Conservation (phyloP, 2,797 vertebrate genomes). For the Orestias chungarensis region DNA sequence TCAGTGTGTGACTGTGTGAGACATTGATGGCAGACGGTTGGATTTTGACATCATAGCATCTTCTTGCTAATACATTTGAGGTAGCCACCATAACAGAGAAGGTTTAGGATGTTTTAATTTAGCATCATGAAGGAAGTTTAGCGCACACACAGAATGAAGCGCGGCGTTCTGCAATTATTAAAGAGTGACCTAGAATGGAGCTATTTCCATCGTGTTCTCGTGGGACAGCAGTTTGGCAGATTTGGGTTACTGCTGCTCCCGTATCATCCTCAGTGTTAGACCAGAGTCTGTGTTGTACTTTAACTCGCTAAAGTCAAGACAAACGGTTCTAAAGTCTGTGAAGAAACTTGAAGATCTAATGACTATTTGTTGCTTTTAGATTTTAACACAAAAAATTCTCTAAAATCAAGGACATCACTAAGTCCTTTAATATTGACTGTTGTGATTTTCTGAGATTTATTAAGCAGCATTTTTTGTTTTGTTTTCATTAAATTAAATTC, state of each 20-base stretch:
- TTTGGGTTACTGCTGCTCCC: constrained; percentile 58
- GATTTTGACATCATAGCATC: no score
- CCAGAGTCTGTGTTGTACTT: neutral
- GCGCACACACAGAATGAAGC: constrained; percentile 4
- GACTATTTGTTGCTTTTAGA: neutral
- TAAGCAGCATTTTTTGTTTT: no score
- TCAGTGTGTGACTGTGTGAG: constrained; percentile 18
- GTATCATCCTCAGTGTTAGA: constrained; percentile 19
- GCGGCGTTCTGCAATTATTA: constrained; percentile 47
- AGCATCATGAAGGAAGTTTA: constrained; percentile 4
- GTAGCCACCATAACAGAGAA: neutral
- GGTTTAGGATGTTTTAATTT: neutral
- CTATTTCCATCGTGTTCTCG: constrained; percentile 62
- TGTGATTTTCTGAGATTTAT: neutral
- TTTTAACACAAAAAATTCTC: neutral
- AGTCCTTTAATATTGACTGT: no score
- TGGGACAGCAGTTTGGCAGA: constrained; percentile 61
- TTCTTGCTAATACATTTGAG: neutral
- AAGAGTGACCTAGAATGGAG: constrained; percentile 57
- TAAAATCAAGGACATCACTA: no score
- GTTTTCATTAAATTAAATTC: neutral
- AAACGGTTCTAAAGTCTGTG: no score
- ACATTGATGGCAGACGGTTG: constrained; percentile 14
- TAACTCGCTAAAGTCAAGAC: neutral
- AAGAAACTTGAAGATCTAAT: neutral